Conservation (phyloP, 2,888 invertebrate genomes). For the Leptinotarsa juncta region DNA sequence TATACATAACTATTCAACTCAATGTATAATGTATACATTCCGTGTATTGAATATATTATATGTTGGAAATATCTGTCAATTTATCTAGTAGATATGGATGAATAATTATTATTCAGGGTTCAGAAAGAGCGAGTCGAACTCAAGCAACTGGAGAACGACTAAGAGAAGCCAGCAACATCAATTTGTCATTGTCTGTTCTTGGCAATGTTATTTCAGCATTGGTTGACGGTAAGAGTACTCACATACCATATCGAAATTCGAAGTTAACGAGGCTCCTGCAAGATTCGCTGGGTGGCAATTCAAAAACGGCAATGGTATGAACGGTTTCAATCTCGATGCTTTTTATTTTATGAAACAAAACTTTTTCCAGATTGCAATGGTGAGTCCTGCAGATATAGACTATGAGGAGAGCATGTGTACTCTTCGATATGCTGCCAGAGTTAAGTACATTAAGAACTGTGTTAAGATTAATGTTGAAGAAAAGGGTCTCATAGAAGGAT, state of each 20-base stretch:
- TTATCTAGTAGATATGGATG: background rate
- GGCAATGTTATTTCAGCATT: slow-evolving; percentile 99
- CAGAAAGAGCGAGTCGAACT: slow-evolving; percentile 96
- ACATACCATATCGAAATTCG: slow-evolving; percentile 98
- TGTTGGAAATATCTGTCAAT: background rate
- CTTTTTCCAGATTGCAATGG: slow-evolving; percentile 81
- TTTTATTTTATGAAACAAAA: background rate
- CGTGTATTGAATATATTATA: no score
- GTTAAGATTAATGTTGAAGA: slow-evolving; percentile 98
- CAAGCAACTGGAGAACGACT: slow-evolving; percentile 93
- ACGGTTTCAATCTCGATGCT: background rate
- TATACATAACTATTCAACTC: no score
- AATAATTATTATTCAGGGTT: slow-evolving; percentile 76
- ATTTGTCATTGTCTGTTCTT: slow-evolving; percentile 94
- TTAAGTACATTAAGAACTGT: slow-evolving; percentile 96
- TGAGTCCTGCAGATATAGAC: slow-evolving; percentile 96
- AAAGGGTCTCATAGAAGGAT: slow-evolving; percentile 93
- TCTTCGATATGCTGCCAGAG: slow-evolving; percentile 94
- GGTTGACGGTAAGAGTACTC: slow-evolving; percentile 96
- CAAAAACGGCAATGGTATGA: slow-evolving; percentile 91
- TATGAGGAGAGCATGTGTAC: slow-evolving; percentile 98
- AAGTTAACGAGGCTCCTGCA: slow-evolving; percentile 94
- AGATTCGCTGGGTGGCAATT: slow-evolving; percentile 97
- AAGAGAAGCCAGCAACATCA: slow-evolving; percentile 98
- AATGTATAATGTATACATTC: no score